Base-by-base conservation (phyloP, 2,113 vertebrate genomes). In the Vidua chalybeata region DNA sequence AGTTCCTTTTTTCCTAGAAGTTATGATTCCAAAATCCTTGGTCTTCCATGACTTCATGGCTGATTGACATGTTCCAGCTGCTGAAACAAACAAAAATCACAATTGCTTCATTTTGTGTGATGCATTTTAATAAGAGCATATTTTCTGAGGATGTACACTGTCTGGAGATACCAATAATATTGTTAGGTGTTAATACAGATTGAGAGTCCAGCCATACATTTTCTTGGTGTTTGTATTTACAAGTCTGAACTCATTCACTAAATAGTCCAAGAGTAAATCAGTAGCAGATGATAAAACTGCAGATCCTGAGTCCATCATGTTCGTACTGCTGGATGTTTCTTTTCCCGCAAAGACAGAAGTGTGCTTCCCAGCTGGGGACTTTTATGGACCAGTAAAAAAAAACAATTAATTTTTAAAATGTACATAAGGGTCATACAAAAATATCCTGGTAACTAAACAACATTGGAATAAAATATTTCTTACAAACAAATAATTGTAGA, bases 361-460 rank as follows among this genome's bases (percentile, higher is more conserved):
- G 0, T 71, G 15, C 5, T 77, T 7, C 59, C 24, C 31, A 67
- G 1, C 4, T 54, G 14, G 8, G 9, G 28, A 58, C 33, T 74
- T 63, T 33, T 15, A 39, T 24, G 6, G 21, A 37, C 13, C 13
- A 72, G 10, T 55, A 39, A 49, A 87, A 91, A 90, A 79, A 45
- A 7, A 2, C 8, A 1, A 62, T 27, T 54, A 0, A 39, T 35
- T 83, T 92, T 86, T 59, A 6, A 84, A 89, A 61, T 16, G 4
- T 55, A 48, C 1, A 0, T 52, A 45, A 31, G 6, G n/a, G 30
- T 71, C 28, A 49, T 52, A 48, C 13, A 23, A 15, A 93, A 69
- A 68, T 56, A 68, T 48, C 8, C 11, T 48, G 78, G 30, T 10
- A 66, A 64, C 4, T 51, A 62, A 82, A 75, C 28, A 46, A 7